phyloP scores from a whole-genome alignment of 1,140 invertebrate species.

The Zaprionus gabonicus region DNA sequence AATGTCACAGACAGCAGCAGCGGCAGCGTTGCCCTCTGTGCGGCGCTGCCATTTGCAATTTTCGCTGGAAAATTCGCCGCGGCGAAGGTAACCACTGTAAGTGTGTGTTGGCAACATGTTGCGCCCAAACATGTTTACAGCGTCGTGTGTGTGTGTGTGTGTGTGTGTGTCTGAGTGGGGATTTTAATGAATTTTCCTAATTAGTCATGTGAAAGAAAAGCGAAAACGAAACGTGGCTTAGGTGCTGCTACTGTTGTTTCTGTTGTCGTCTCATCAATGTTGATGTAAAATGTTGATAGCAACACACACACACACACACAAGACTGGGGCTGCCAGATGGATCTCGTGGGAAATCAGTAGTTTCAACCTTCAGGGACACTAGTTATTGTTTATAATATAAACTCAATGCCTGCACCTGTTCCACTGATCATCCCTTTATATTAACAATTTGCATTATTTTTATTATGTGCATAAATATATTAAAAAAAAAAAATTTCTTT shows the following conservation, averaged over 20 bases:
- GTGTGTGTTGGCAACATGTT: slow-evolving; percentile 50
- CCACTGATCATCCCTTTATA: too few relatives aligned
- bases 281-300: slow-evolving; percentile 54
- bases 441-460: too few relatives aligned
- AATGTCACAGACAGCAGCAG: neutral
- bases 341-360: too few relatives aligned
- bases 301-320: slow-evolving; percentile 10
- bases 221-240: slow-evolving; percentile 60
- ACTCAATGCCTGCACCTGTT: too few relatives aligned
- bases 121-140: slow-evolving; percentile 66
- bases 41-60: slow-evolving; percentile 3
- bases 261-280: slow-evolving; percentile 36
- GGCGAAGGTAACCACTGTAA: slow-evolving; percentile 18
- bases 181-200: slow-evolving; percentile 70
- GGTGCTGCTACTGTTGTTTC: slow-evolving; percentile 8
- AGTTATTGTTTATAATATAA: too few relatives aligned
- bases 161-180: slow-evolving; percentile 20
- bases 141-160: slow-evolving; percentile 29
- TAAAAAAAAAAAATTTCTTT: too few relatives aligned
- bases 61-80: neutral
- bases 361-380: too few relatives aligned
- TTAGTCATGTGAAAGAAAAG: slow-evolving; percentile 77
- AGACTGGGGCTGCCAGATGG: too few relatives aligned
- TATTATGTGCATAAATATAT: too few relatives aligned
- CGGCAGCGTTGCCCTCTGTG: neutral